These are phyloP conservation scores for Lordiphosa collinella DNA, from an alignment of 1,140 invertebrate genomes.

Conservation along the genomic window DNA sequence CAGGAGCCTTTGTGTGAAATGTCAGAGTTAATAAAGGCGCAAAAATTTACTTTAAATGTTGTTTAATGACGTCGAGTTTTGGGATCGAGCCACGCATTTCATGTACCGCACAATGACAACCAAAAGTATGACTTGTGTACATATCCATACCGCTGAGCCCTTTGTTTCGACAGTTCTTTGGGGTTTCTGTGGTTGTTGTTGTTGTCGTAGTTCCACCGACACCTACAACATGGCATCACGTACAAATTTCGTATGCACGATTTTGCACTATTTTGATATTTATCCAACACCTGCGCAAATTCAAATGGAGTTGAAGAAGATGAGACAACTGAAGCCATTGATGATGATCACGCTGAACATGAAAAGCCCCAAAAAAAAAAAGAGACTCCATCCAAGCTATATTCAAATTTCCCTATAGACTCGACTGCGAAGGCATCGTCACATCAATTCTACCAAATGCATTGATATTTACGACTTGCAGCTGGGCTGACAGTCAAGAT, in stretches of 20 bases:
- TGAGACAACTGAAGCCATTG: conserved; percentile 40
- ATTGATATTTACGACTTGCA: conserved; percentile 40
- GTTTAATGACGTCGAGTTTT: conserved; percentile 69
- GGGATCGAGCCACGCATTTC: conserved; percentile 58
- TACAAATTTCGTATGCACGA: conserved; percentile 77
- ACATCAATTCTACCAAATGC: conserved; percentile 27
- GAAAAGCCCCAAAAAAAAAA: conserved; percentile 59
- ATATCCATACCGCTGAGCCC: conserved; percentile 18
- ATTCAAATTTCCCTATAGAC: conserved; percentile 54
- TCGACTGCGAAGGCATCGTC: conserved; percentile 16
- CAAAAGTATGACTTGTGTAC: conserved; percentile 16
- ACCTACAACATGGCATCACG: conserved; percentile 76
- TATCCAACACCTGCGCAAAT: conserved; percentile 76
- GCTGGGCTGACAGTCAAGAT: conserved; percentile 30
- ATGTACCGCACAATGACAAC: conserved; percentile 35
- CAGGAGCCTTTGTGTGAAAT: conserved; percentile 71
- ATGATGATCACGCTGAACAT: conserved; percentile 56
- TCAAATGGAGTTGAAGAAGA: conserved; percentile 36
- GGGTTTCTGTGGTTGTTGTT: not conserved
- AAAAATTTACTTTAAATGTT: conserved; percentile 77
- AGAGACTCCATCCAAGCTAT: not conserved
- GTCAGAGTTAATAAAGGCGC: conserved; percentile 76
- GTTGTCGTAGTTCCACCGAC: conserved; percentile 44
- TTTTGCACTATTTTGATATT: conserved; percentile 78
- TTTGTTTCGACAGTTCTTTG: conserved; percentile 55